Conservation (phyloP, 1,140 invertebrate genomes). For the Cyrtorhinus lividipennis region DNA sequence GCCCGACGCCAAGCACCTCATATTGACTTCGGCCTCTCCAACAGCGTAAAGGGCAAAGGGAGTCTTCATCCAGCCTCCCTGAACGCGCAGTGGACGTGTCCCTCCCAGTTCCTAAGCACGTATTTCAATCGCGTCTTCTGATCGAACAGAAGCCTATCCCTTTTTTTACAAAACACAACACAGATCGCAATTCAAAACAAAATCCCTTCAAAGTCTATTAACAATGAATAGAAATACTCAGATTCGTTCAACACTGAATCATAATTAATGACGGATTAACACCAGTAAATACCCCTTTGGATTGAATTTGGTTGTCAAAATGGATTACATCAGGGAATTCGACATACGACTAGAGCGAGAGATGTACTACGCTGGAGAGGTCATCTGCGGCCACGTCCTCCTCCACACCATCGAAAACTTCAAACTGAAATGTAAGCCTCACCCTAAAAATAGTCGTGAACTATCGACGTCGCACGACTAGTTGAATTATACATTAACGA, state of each 20-base stretch:
- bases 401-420: constrained; percentile 61
- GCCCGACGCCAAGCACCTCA: background rate
- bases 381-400: constrained; percentile 50
- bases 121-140: background rate
- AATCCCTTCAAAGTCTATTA: too few species aligned
- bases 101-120: background rate
- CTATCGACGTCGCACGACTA: background rate
- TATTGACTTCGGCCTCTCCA: background rate
- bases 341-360: constrained; percentile 62
- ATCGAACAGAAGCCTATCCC: background rate
- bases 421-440: constrained; percentile 52
- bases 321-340: constrained; percentile 68
- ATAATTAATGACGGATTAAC: too few species aligned
- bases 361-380: constrained; percentile 62
- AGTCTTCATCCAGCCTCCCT: too few species aligned
- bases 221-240: too few species aligned
- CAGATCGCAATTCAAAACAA: background rate
- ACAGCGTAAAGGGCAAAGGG: background rate
- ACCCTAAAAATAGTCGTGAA: too few species aligned
- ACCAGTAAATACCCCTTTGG: background rate
- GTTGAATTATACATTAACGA: too few species aligned
- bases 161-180: background rate
- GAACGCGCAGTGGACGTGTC: background rate
- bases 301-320: constrained; percentile 25
- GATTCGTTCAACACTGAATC: too few species aligned